phyloP scores from a whole-genome alignment of 2,888 invertebrate genomes.

The Spodoptera picta region DNA sequence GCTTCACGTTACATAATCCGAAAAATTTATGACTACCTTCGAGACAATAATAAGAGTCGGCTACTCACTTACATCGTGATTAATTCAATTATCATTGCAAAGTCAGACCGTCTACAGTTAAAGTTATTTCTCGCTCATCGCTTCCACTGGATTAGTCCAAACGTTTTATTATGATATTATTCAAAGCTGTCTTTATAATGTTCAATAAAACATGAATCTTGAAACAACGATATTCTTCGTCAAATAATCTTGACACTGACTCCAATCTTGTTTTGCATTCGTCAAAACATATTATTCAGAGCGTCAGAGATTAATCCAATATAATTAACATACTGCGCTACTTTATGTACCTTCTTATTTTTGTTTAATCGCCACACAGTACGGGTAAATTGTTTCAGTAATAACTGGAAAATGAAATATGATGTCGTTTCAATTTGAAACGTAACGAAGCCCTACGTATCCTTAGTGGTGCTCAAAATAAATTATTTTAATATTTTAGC shows the following conservation, averaged over 20 bases:
- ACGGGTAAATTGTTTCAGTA: conserved; percentile 49
- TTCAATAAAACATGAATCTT: conserved; percentile 43
- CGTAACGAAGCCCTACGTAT: conserved; percentile 64
- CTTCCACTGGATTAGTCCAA: conserved; percentile 65
- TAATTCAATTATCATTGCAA: conserved; percentile 88
- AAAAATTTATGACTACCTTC: conserved; percentile 72
- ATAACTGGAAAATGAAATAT: conserved; percentile 59
- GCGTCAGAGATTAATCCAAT: background rate
- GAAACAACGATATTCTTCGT: conserved; percentile 13
- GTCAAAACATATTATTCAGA: background rate
- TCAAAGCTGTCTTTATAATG: conserved; percentile 52
- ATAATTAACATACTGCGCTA: conserved; percentile 1
- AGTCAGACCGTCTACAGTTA: conserved; percentile 70
- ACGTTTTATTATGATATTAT: conserved; percentile 68
- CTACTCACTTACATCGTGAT: conserved; percentile 79
- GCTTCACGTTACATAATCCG: conserved; percentile 68
- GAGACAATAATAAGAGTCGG: conserved; percentile 74
- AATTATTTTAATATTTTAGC: conserved; percentile 87
- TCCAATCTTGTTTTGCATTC: conserved; percentile 3
- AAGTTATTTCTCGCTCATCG: conserved; percentile 71
- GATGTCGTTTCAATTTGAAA: conserved; percentile 60
- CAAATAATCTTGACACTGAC: conserved; percentile 21
- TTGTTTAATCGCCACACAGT: conserved; percentile 39
- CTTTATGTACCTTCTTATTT: conserved; percentile 13
- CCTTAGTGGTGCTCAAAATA: conserved; percentile 75